These are phyloP conservation scores for Nomada fucata DNA, from an alignment of 2,888 invertebrate genomes.

Conservation along the genomic window DNA sequence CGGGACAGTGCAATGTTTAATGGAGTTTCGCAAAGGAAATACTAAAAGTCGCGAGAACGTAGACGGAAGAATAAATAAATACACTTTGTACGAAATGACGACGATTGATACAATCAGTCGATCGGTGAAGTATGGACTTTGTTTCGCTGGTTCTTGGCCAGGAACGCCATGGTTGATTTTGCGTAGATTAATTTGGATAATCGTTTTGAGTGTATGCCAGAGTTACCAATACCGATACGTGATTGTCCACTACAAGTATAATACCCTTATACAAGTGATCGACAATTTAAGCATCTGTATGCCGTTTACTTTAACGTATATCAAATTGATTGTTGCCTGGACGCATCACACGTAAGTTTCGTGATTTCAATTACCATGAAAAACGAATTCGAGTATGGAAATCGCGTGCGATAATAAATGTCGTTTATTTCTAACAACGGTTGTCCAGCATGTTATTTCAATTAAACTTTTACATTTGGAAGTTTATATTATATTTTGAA, in stretches of 20 bases:
- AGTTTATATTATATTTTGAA: too few species aligned
- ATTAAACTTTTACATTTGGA: too few species aligned
- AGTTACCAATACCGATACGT: slow-evolving; percentile 53
- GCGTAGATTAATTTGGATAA: slow-evolving; percentile 28
- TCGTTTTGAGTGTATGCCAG: slow-evolving; percentile 22
- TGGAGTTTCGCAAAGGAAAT: not conserved
- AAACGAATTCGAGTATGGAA: not conserved
- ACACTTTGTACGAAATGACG: not conserved
- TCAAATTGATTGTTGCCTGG: slow-evolving; percentile 47
- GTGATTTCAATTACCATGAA: not conserved
- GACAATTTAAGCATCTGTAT: slow-evolving; percentile 47
- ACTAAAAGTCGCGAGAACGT: too few species aligned
- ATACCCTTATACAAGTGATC: slow-evolving; percentile 13
- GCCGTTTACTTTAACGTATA: slow-evolving; percentile 26
- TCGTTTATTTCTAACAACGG: slow-evolving; percentile 21
- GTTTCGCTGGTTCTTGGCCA: slow-evolving; percentile 52
- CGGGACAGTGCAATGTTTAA: too few species aligned
- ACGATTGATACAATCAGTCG: slow-evolving; percentile 38
- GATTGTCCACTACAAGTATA: slow-evolving; percentile 17
- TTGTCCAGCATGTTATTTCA: too few species aligned
- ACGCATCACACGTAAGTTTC: slow-evolving; percentile 45
- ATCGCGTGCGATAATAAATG: slow-evolving; percentile 13
- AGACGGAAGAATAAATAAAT: not conserved
- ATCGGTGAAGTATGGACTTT: slow-evolving; percentile 34
- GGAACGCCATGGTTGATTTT: slow-evolving; percentile 10